Evolutionary conservation across 92 coral and sea anemone species (phyloP), one percentile per base, ranked within the genome.

Genomic region (Metridium senile): DNA sequence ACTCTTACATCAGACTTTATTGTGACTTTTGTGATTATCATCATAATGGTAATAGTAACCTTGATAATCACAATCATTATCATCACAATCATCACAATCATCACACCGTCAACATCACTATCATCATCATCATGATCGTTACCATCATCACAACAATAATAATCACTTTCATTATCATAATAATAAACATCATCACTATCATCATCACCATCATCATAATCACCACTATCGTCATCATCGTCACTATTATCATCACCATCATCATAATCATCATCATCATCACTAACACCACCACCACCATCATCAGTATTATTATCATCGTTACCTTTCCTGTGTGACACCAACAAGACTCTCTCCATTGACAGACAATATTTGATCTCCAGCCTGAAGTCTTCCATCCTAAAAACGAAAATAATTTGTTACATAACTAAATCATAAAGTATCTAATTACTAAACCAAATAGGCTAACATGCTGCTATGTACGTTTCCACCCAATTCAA

Each of bases 341-440:
- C 97, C 99, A 9, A 96, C 85, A 72, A 96, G 77, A 39, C 96
- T 89, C 79, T 96, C 99, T 0, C 99, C 97, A 70, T 96, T 92
- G 7, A 96, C 99, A 28, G 90, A 71, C 49, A 96, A 39, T 21
- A 96, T 82, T 52, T 96, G 99, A 72, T 96, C 99, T 17, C 99
- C 99, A 35, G 99, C 93, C 74, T 88, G 86, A 61, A 96, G 47
- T 65, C 99, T 94, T 3, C 97, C 99, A 62, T 96, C 99, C 99
- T 96, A 70, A 10, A 72, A 39, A 62, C 19, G 0, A 68, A n/a
- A 65, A 70, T 26, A 17, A 70, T 28, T 1, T 26, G 19, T 39
- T 10, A 52, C 26, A 16, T 13, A 25, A n/a, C n/a, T n/a, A n/a
- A n/a, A n/a, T n/a, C n/a, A n/a, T n/a, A n/a, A n/a, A n/a, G n/a